Percentiles rank a stretch among this genome's conserved stretches.
These are phyloP conservation scores for Onychostoma macrolepis DNA, from an alignment of 2,113 vertebrate genomes.

Conservation along the genomic window DNA sequence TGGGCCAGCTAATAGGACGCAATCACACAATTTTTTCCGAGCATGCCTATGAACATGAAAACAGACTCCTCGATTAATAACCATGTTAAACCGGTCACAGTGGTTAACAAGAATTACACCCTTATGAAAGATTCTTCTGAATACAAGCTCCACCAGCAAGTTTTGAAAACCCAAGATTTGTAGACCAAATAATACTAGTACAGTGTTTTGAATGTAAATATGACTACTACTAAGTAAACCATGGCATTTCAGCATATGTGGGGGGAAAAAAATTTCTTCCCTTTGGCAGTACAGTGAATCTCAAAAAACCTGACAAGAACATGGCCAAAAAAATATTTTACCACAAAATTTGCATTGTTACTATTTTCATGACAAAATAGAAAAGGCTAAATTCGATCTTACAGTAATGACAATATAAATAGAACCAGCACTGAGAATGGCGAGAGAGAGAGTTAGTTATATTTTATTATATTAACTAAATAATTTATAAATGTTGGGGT, in stretches of 20 bases:
- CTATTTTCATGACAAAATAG: neutral
- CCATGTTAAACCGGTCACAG: neutral
- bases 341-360: neutral
- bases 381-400: neutral
- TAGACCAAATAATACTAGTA: neutral
- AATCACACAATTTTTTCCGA: neutral
- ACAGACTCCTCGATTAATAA: neutral
- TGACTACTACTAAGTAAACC: neutral
- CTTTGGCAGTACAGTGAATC: constrained; percentile 7
- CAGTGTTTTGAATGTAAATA: neutral
- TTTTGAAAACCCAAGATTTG: neutral
- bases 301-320: neutral
- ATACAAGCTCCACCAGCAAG: neutral
- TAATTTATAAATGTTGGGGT: neutral
- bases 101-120: neutral
- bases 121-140: neutral
- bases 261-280: neutral
- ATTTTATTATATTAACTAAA: too few species aligned
- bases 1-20: neutral
- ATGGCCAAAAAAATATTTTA: neutral
- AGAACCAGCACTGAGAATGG: neutral
- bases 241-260: neutral
- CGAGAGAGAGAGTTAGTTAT: neutral
- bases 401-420: neutral
- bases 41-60: constrained; percentile 22